These are phyloP conservation scores for Agonum fuliginosum DNA, from an alignment of 2,888 invertebrate genomes.

Conservation along the genomic window DNA sequence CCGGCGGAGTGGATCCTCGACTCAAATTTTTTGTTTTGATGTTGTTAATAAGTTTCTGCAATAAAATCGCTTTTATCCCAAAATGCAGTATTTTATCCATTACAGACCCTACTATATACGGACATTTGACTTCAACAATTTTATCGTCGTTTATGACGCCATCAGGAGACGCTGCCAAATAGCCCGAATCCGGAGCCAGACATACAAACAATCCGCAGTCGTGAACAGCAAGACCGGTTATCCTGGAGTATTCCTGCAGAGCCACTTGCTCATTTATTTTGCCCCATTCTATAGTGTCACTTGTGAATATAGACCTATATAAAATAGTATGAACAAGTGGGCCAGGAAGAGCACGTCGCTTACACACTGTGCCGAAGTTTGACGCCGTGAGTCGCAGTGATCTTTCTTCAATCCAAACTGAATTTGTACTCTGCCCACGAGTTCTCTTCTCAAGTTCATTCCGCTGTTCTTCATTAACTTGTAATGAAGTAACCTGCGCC, in stretches of 20 bases:
- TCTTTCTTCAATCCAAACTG: neutral
- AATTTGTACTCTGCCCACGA: neutral
- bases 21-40: no score
- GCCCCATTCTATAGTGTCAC: neutral
- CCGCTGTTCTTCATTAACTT: neutral
- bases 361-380: neutral
- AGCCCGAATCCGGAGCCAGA: neutral
- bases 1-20: no score
- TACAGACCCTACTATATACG: no score
- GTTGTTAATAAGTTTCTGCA: no score
- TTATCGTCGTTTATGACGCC: neutral
- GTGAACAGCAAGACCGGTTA: neutral
- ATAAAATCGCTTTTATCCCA: no score
- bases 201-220: neutral
- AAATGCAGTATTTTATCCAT: no score
- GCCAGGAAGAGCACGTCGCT: neutral
- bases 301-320: neutral
- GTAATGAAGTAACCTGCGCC: neutral
- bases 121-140: slow-evolving; percentile 1
- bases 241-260: neutral
- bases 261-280: neutral
- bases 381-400: neutral
- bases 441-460: neutral
- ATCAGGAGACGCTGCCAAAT: slow-evolving; percentile 6
- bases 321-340: neutral